A percentile compares a stretch with the other conserved stretches of the same genome.
These are phyloP conservation scores for Apocheima hispidaria DNA, from an alignment of 2,888 invertebrate species.

Conservation along the genomic window DNA sequence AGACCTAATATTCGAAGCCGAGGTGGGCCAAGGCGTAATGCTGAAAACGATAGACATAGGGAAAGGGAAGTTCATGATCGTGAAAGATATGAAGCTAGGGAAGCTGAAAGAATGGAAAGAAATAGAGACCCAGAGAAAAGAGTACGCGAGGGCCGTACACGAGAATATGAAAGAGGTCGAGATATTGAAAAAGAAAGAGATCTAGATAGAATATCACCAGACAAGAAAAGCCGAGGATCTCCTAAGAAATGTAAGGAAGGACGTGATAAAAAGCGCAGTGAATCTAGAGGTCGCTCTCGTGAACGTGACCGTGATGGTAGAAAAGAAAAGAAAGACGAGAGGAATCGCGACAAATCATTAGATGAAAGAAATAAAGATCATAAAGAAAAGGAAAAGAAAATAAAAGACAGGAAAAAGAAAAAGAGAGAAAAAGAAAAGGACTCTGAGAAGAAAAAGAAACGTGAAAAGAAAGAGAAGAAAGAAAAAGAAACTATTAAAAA, in stretches of 20 bases:
- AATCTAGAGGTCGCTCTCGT: conserved; percentile 78
- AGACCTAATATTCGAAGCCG: conserved; percentile 66
- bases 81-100: conserved; percentile 75
- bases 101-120: conserved; percentile 73
- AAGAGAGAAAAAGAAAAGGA: conserved; percentile 84
- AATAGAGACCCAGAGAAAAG: conserved; percentile 59
- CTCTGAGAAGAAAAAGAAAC: conserved; percentile 80
- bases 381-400: conserved; percentile 86
- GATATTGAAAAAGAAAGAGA: conserved; percentile 79
- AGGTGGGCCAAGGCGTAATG: conserved; percentile 69
- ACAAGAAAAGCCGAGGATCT: conserved; percentile 70
- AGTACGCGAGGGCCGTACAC: conserved; percentile 53
- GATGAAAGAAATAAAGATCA: conserved; percentile 82
- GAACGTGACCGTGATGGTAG: conserved; percentile 84
- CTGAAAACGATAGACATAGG: conserved; percentile 73
- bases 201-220: conserved; percentile 74
- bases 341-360: conserved; percentile 72
- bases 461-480: conserved; percentile 83
- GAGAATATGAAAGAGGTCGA: conserved; percentile 66
- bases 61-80: conserved; percentile 77
- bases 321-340: conserved; percentile 84
- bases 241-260: conserved; percentile 74
- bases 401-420: conserved; percentile 82
- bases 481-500: conserved; percentile 77
- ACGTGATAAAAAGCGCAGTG: conserved; percentile 77